Base-by-base conservation (phyloP, 2,113 vertebrate species). In the Conger conger region DNA sequence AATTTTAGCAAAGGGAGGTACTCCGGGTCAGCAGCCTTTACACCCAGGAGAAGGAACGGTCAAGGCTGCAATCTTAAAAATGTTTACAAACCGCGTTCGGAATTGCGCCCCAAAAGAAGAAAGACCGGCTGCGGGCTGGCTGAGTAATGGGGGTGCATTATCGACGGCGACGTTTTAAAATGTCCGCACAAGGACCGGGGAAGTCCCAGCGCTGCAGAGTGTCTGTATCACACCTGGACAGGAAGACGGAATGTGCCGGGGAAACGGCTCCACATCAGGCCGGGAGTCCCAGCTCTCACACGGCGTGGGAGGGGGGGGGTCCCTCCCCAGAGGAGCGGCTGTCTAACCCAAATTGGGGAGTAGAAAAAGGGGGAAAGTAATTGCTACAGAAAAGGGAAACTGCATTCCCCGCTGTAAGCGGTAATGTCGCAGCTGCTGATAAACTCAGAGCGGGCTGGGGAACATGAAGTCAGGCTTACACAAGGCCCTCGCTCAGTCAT, bases 401-500 rank as follows among this genome's bases (percentile, higher is more conserved):
- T 16, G 35, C 73, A 33, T 36, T 35, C 33, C 33, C 3, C 16
- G 36, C 73, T 35, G 73, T 38, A 38, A 38, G 76, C 16, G 30
- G 33, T 36, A 36, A 78, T 20, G n/a, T 38, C 76, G 16, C 76
- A 38, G 76, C 36, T 78, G 35, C 76, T 77, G 15, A 77, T 77
- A 77, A 35, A 77, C 76, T 36, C 15, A n/a, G 8, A 78, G 35
- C n/a, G 4, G 38, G 36, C 36, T 6, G 36, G 4, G 36, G 36
- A 78, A 3, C 76, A 77, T 37, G 16, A 78, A 38, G 36, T 78
- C 33, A 38, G 4, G 20, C 84, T 88, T 86, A 86, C 87, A 80
- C 88, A 91, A 87, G 88, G 92, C 91, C 91, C 91, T 92, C 91
- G 90, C 90, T 91, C 92, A 88, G 89, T 92, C 92, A 91, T 94